A percentile compares a stretch with the other conserved stretches of the same genome.
phyloP scores from a whole-genome alignment of 1,140 invertebrate species.

The Drosophila repletoides region DNA sequence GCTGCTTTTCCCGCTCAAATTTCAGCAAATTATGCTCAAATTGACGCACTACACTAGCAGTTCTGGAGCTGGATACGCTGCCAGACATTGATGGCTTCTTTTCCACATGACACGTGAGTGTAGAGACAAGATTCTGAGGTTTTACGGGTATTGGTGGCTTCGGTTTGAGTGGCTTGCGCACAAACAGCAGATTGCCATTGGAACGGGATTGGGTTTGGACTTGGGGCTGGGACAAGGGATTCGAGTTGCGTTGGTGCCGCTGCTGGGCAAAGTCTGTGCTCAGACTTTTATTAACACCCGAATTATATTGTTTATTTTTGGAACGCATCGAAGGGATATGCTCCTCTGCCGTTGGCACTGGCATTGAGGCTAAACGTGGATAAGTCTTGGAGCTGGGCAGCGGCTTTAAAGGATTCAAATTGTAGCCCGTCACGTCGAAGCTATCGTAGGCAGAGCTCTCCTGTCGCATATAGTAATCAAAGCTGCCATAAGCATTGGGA shows the following conservation, averaged over 20 bases:
- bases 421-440: constrained; percentile 78
- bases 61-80: constrained; percentile 48
- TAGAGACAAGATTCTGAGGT: constrained; percentile 71
- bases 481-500: constrained; percentile 83
- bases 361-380: constrained; percentile 50
- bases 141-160: constrained; percentile 75
- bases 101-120: constrained; percentile 60
- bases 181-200: constrained; percentile 46
- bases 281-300: constrained; percentile 75
- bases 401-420: constrained; percentile 60
- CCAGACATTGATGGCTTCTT: constrained; percentile 9
- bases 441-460: constrained; percentile 59
- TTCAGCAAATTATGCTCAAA: constrained; percentile 84
- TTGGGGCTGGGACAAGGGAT: constrained; percentile 57
- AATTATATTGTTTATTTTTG: constrained; percentile 79
- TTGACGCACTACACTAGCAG: constrained; percentile 77
- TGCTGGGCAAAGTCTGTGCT: constrained; percentile 81
- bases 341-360: constrained; percentile 25
- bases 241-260: constrained; percentile 69
- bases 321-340: constrained; percentile 74
- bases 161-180: constrained; percentile 58
- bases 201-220: background rate
- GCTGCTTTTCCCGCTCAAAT: constrained; percentile 81
- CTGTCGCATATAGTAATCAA: constrained; percentile 81
- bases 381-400: constrained; percentile 74